Conservation (phyloP, 2,797 vertebrate species). For the Coracias cyanogaster region DNA sequence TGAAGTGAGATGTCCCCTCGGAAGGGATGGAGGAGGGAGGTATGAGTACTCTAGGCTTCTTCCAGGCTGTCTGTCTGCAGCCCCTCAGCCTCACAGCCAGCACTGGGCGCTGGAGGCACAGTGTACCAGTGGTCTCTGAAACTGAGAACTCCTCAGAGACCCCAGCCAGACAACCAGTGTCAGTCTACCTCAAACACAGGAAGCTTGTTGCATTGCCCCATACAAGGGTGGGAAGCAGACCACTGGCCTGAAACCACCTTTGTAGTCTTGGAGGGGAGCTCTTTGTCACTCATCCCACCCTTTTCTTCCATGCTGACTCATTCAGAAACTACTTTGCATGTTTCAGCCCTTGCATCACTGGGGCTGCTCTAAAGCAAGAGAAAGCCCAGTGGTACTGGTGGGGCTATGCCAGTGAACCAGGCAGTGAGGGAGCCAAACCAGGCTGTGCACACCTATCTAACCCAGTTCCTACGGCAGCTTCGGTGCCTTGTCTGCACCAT, state of each 20-base stretch:
- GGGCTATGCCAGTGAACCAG: fast-evolving
- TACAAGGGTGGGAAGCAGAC: fast-evolving
- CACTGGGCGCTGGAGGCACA: fast-evolving
- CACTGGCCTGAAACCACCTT: background rate
- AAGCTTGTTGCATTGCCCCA: background rate
- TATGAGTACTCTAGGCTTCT: background rate
- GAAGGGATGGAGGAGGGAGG: background rate
- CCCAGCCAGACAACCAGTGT: background rate
- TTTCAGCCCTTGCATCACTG: background rate
- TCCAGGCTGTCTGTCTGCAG: background rate
- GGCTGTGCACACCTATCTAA: fast-evolving
- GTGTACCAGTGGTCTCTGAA: background rate
- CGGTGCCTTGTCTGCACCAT: fast-evolving
- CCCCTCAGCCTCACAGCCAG: fast-evolving
- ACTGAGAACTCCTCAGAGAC: fast-evolving
- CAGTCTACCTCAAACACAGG: background rate
- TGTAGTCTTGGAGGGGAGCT: background rate
- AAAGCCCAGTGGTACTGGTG: background rate
- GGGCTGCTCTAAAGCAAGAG: background rate
- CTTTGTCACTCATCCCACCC: background rate
- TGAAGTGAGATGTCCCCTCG: background rate
- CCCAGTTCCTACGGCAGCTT: fast-evolving
- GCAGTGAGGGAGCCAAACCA: background rate
- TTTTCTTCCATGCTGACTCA: background rate
- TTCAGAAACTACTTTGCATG: background rate